A percentile compares a stretch with the other conserved stretches of the same genome.
phyloP scores from a whole-genome alignment of 2,113 vertebrate species.

The Gasterosteus nipponicus region DNA sequence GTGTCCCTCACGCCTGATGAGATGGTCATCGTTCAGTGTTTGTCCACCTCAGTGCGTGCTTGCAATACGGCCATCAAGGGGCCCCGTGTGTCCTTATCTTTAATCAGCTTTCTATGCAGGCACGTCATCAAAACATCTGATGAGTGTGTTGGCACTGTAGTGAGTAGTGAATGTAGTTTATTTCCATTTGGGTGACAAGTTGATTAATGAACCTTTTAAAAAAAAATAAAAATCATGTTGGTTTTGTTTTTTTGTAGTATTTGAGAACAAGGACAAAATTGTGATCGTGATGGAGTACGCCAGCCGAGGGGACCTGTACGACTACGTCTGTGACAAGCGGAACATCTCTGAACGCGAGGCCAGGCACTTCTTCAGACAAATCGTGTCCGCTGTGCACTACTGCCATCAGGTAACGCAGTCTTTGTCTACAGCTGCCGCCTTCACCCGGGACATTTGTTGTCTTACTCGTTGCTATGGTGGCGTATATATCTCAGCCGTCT shows the following conservation, averaged over 20 bases:
- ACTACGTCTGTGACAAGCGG: conserved; percentile 90
- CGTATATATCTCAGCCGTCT: background rate
- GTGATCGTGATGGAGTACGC: conserved; percentile 99
- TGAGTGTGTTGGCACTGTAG: no score
- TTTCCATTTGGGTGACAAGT: background rate
- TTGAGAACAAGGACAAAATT: conserved; percentile 96
- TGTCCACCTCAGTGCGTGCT: conserved; percentile 35
- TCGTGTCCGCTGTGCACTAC: conserved; percentile 93
- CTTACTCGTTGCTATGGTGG: background rate
- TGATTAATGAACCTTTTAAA: conserved; percentile 16
- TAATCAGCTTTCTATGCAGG: background rate
- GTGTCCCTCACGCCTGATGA: conserved; percentile 40
- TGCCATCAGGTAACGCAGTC: conserved; percentile 87
- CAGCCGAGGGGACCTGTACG: conserved; percentile 93
- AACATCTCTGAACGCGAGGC: conserved; percentile 87
- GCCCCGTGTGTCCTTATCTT: conserved; percentile 9
- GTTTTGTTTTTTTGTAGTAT: conserved; percentile 81
- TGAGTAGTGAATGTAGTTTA: background rate
- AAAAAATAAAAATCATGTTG: background rate
- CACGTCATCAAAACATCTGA: background rate
- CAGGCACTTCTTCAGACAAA: conserved; percentile 93
- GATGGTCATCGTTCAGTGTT: conserved; percentile 23
- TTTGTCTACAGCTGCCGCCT: background rate
- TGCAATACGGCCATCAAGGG: conserved; percentile 2
- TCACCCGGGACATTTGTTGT: background rate